A percentile compares a stretch with the other conserved stretches of the same genome.
Evolutionary conservation across 2,113 vertebrate species (phyloP).

Genomic region (Paracanthobrama guichenoti): DNA sequence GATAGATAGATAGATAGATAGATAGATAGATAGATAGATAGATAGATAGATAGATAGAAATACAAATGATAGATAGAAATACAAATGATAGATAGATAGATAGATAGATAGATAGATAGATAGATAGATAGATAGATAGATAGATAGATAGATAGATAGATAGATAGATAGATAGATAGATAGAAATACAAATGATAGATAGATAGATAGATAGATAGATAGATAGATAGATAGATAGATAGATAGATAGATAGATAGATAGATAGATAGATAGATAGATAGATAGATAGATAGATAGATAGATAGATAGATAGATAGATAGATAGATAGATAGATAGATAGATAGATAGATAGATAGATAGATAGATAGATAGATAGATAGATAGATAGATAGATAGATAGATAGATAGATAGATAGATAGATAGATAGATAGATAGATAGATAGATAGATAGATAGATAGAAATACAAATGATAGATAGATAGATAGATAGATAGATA

Average conservation of each 20-base stretch:
- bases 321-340: neutral
- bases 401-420: neutral
- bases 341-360: neutral
- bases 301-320: neutral
- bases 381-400: no score
- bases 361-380: neutral
- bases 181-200: no score
- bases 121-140: no score
- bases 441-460: neutral
- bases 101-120: no score
- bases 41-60: no score
- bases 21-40: no score
- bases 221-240: neutral
- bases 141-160: no score
- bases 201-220: neutral
- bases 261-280: neutral
- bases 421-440: neutral
- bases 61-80: no score
- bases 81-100: no score
- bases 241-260: neutral
- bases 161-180: no score
- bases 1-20: no score
- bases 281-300: neutral
- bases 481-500: no score
- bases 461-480: rapidly evolving